Evolutionary conservation across 2,113 vertebrate species (phyloP), one percentile per base, ranked within the genome.

Genomic region (Mormoops blainvillei): DNA sequence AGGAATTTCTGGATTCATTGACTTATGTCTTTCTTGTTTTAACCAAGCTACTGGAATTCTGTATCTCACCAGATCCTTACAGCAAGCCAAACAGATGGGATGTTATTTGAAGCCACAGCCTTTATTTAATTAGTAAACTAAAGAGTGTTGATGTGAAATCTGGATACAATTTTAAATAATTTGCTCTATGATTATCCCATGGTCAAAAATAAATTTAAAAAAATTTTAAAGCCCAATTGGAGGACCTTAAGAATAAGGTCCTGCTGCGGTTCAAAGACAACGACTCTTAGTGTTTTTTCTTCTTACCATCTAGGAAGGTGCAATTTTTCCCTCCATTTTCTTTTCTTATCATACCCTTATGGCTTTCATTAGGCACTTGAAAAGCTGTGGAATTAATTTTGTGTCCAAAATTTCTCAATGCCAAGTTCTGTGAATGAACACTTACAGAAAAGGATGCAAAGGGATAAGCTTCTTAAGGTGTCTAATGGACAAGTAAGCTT

Each of bases 81-180:
- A 63, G 94, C 45, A 94, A 92, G 84, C 50, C 28, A 86, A 81
- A 89, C 5, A 94, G 56, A 52, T 81, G 61, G 56, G 61, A 14
- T 2, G 2, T 41, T 87, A 96, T 63, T 74, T 45, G 54, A 96
- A 91, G 54, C 56, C 70, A 26, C 24, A 43, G 38, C 3, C 36
- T 22, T 96, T 95, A 91, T 82, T 91, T 82, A 95, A 61, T 82
- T 86, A 96, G 77, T 76, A 82, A 96, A 87, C 45, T 65, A 80
- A 65, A 94, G n/a, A 67, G 65, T n/a, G 33, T 26, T 84, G 38
- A 92, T 86, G 11, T 14, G 96, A 88, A 96, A 76, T 74, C 58
- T 94, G 97, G n/a, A 95, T 70, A 80, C 22, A 86, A 84, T 82
- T 91, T 85, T 74, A 96, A 93, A 90, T 92, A 36, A 93, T 89